Conservation (phyloP, 2,888 invertebrate genomes). For the Zeuzera pyrina region DNA sequence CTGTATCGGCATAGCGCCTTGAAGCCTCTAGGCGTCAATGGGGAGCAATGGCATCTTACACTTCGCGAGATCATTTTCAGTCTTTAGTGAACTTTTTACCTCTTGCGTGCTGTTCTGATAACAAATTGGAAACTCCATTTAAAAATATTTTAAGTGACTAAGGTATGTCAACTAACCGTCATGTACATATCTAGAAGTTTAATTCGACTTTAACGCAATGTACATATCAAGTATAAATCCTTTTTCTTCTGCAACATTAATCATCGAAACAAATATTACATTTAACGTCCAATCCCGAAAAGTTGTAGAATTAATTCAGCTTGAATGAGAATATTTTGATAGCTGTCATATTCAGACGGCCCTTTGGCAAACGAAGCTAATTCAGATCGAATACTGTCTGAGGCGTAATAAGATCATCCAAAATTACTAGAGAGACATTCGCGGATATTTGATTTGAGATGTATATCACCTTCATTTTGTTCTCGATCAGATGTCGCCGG, state of each 20-base stretch:
- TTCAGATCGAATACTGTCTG: slow-evolving; percentile 33
- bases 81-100: slow-evolving; percentile 43
- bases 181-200: too few species aligned
- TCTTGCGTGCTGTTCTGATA: too few species aligned
- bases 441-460: too few species aligned
- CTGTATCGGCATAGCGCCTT: slow-evolving; percentile 47
- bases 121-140: too few species aligned
- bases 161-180: too few species aligned
- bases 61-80: slow-evolving; percentile 71
- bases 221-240: too few species aligned
- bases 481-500: neutral
- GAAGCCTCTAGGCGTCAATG: slow-evolving; percentile 48
- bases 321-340: slow-evolving; percentile 57
- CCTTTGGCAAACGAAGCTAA: slow-evolving; percentile 64
- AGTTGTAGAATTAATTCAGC: slow-evolving; percentile 30
- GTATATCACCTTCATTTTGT: too few species aligned
- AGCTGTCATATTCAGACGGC: slow-evolving; percentile 56
- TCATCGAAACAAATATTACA: slow-evolving; percentile 12
- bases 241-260: too few species aligned
- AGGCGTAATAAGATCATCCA: slow-evolving; percentile 32
- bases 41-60: slow-evolving; percentile 49
- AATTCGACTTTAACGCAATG: too few species aligned
- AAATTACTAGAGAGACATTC: too few species aligned
- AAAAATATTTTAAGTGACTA: too few species aligned
- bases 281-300: slow-evolving; percentile 16